These are phyloP conservation scores for Cactoblastis cactorum DNA, from an alignment of 2,888 invertebrate species.

Conservation along the genomic window DNA sequence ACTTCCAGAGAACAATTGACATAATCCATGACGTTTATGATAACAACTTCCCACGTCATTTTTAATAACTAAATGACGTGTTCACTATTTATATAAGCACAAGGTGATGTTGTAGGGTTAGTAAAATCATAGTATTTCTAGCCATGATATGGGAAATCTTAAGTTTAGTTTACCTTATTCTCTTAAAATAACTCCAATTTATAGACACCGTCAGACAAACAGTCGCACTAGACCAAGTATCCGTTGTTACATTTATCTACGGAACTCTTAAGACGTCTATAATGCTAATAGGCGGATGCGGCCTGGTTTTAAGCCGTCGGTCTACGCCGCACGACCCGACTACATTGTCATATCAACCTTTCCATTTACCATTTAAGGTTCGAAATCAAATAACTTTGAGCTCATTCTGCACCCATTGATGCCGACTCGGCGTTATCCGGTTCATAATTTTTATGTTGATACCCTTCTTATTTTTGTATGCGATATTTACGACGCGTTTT, in stretches of 20 bases:
- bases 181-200: not conserved
- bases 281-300: constrained; percentile 62
- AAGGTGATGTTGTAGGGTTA: too few species aligned
- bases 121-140: too few species aligned
- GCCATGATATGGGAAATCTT: too few species aligned
- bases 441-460: constrained; percentile 47
- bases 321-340: not conserved
- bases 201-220: constrained; percentile 11
- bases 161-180: too few species aligned
- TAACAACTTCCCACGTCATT: constrained; percentile 7
- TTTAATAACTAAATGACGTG: not conserved
- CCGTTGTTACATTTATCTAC: constrained; percentile 30
- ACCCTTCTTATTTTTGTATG: constrained; percentile 26
- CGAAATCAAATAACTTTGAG: constrained; percentile 17
- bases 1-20: constrained; percentile 6
- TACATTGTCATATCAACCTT: constrained; percentile 5
- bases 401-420: constrained; percentile 43
- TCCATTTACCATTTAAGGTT: constrained; percentile 16
- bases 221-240: constrained; percentile 21
- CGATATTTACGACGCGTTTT: constrained; percentile 5
- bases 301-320: constrained; percentile 62
- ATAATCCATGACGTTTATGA: not conserved
- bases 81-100: not conserved
- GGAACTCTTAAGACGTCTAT: constrained; percentile 52
- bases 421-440: constrained; percentile 49